Conservation (phyloP, 2,113 vertebrate species). For the Indri indri region DNA sequence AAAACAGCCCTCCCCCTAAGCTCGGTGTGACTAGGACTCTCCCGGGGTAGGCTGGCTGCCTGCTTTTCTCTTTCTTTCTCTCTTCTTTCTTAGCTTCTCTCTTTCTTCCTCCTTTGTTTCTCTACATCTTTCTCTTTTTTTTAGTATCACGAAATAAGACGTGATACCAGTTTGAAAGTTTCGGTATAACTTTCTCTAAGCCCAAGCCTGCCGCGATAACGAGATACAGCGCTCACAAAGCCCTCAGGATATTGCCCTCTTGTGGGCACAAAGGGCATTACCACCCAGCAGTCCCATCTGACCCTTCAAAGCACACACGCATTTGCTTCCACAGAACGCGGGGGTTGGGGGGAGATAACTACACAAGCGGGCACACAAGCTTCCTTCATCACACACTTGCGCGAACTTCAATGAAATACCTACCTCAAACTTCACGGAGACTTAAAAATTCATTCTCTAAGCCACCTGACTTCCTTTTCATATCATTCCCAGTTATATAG, state of each 20-base stretch:
- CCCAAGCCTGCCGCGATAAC: constrained; percentile 71
- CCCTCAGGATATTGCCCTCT: constrained; percentile 88
- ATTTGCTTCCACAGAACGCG: neutral
- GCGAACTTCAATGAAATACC: constrained; percentile 81
- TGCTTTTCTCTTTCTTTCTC: neutral
- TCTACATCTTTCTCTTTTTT: neutral
- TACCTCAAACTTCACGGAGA: constrained; percentile 84
- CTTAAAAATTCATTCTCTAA: constrained; percentile 67
- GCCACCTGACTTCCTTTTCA: constrained; percentile 75
- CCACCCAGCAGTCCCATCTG: constrained; percentile 72
- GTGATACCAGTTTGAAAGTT: constrained; percentile 86
- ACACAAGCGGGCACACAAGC: constrained; percentile 29
- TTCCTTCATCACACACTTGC: constrained; percentile 68
- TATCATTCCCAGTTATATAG: constrained; percentile 46
- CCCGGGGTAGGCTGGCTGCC: constrained; percentile 62
- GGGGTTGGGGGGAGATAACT: neutral
- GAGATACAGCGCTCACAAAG: constrained; percentile 55
- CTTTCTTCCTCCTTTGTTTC: constrained; percentile 42
- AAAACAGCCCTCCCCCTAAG: constrained; percentile 82
- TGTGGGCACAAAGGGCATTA: constrained; percentile 86
- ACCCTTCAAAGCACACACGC: neutral
- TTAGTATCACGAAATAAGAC: constrained; percentile 77
- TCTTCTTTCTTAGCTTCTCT: neutral
- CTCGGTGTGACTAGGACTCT: constrained; percentile 79
- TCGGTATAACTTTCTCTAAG: constrained; percentile 84